These are phyloP conservation scores for Rhagonycha lutea DNA, from an alignment of 2,888 invertebrate species.

Conservation along the genomic window DNA sequence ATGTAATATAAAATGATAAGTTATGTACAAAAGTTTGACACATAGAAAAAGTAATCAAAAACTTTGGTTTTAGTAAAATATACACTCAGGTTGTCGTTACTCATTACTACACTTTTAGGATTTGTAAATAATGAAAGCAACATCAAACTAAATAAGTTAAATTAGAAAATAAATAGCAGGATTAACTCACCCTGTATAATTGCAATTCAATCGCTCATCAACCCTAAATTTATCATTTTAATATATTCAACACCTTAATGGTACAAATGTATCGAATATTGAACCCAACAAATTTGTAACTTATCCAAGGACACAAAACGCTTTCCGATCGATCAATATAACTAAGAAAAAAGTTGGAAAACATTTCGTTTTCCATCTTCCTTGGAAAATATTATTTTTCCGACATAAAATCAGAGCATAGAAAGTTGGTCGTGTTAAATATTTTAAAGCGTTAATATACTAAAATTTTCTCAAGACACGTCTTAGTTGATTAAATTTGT, in stretches of 20 bases:
- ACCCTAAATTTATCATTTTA: background rate
- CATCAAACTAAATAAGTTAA: background rate
- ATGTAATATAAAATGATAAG: background rate
- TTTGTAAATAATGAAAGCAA: background rate
- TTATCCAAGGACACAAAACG: background rate
- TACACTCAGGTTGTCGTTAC: background rate
- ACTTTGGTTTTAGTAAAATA: constrained; percentile 3
- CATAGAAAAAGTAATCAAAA: constrained; percentile 1
- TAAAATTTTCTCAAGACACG: background rate
- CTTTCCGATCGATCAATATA: background rate
- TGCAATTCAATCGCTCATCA: background rate
- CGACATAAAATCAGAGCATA: background rate
- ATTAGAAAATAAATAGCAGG: constrained; percentile 1
- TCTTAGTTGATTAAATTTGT: background rate
- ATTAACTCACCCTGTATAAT: background rate
- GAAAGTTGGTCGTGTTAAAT: background rate
- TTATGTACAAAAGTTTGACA: background rate
- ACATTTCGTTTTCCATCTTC: background rate
- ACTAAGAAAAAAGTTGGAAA: background rate
- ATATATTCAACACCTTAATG: background rate
- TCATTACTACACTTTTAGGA: background rate
- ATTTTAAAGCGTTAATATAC: background rate
- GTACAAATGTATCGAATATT: background rate
- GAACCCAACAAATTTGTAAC: background rate
- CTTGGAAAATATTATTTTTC: background rate